Evolutionary conservation across 2,113 vertebrate species (phyloP), one percentile per base, ranked within the genome.

Genomic region (human): DNA sequence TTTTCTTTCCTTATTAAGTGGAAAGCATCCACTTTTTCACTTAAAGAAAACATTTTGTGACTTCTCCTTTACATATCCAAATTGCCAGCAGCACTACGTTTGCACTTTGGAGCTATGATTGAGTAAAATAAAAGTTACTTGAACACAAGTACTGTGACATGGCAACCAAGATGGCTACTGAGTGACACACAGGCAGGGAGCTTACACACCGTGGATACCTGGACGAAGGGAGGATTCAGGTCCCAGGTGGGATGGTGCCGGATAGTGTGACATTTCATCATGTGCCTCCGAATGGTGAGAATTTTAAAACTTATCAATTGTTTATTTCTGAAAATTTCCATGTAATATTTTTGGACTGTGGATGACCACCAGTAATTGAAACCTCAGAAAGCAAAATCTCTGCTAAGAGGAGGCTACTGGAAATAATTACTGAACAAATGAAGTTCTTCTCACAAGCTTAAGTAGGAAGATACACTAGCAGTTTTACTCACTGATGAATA

Each of bases 391-490:
- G 32, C 16, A 35, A 32, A 68, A 68, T 35, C 23, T 23, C 40
- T 43, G 40, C 23, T 14, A 43, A 75, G 25, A 11, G 72, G 72
- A 40, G 11, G 23, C 38, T 43, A 11, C 70, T 72, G n/a, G n/a
- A 84, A 94, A 80, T 55, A 90, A 70, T 94, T 80, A 90, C 85
- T 73, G 70, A 93, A 87, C 12, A 84, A 83, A 32, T 75, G 32
- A 90, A 57, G 12, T 90, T 97, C 57, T 70, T 93, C 64, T 87
- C 57, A 61, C 22, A 83, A 78, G 79, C 32, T 14, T 81, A 68
- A 64, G 35, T 50, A 61, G 68, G 66, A 59, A 66, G 91, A 81
- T 23, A 68, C 13, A 35, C 89, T 57, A 75, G 32, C 78, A 78
- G 38, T 64, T 78, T 94, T 18, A 68, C 12, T 61, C 52, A 25